Base-by-base conservation (phyloP, 2,888 invertebrate species). In the Hymenopus coronatus region DNA sequence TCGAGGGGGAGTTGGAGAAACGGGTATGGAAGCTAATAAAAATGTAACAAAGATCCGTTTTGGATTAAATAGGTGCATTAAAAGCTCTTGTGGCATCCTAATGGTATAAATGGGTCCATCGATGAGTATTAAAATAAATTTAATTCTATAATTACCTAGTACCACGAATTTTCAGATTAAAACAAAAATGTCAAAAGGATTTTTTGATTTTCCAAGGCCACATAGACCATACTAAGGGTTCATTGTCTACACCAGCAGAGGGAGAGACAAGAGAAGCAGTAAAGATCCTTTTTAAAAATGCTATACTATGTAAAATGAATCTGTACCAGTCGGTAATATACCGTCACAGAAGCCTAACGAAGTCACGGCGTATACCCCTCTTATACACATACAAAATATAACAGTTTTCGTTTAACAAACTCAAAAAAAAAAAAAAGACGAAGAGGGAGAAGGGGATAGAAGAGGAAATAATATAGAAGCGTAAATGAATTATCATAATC, bases 401-500 rank as follows among this genome's bases (percentile, higher is more conserved):
- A 87, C 87, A 87, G 87, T 87, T 87, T 82, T 87, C 87, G 82
- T 87, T 87, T 87, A 87, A 87, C 82, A 87, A 87, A 82, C 87
- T 87, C 81, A 87, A 86, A 86, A 82, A 70, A 70, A 54, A 54
- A 54, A 54, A 70, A 70, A 70, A 70, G 25, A 70, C 15, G 54
- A 20, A 70, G 54, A 70, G 54, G 54, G 54, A 70, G 54, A 70
- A 70, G 54, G 20, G 54, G 54, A 70, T 70, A 70, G 54, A 70
- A 82, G 87, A 87, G 87, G 87, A 82, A 87, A 87, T 87, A 87
- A 87, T 82, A 87, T 87, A 87, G 87, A 70, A 87, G 87, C 87
- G 87, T 87, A 87, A 87, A 87, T 87, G 82, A 87, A 87, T 87
- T 87, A 87, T 87, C 87, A 87, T 87, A 87, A 87, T 87, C 87